Percentiles rank a stretch among this genome's conserved stretches.
phyloP scores from a whole-genome alignment of 2,113 vertebrate genomes.

The rabbit (Oryctolagus cuniculus) region DNA sequence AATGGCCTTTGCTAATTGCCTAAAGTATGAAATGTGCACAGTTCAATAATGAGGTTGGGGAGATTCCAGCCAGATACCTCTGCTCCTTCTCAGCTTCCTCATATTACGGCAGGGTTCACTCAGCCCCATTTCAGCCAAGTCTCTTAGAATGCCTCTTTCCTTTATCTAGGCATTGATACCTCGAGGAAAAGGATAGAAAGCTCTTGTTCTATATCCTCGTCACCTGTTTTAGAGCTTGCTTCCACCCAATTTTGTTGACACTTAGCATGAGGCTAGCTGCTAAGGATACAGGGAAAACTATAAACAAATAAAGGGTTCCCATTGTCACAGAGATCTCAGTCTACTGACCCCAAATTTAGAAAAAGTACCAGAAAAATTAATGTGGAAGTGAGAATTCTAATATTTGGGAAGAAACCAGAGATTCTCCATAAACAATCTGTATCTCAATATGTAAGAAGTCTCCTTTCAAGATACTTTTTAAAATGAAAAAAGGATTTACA shows the following conservation, averaged over 20 bases:
- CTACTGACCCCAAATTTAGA: neutral
- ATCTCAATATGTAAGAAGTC: neutral
- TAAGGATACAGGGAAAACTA: neutral
- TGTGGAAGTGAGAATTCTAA: neutral
- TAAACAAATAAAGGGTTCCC: neutral
- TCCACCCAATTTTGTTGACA: neutral
- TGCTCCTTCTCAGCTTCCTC: neutral
- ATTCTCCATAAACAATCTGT: neutral
- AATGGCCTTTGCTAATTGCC: neutral
- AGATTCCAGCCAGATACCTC: neutral
- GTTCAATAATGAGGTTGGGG: neutral
- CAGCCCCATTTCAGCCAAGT: neutral
- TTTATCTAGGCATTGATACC: neutral
- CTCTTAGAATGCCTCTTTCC: neutral
- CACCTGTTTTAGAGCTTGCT: neutral
- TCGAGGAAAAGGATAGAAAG: neutral
- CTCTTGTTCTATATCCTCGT: neutral
- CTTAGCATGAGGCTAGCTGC: neutral
- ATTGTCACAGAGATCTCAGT: neutral
- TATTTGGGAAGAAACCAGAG: constrained; percentile 21
- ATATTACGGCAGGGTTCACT: neutral
- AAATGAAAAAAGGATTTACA: constrained; percentile 35
- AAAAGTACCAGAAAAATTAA: constrained; percentile 30
- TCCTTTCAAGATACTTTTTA: constrained; percentile 21
- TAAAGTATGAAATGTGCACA: neutral